Conservation (phyloP, 1,140 invertebrate genomes). For the Heterodera carotae region DNA sequence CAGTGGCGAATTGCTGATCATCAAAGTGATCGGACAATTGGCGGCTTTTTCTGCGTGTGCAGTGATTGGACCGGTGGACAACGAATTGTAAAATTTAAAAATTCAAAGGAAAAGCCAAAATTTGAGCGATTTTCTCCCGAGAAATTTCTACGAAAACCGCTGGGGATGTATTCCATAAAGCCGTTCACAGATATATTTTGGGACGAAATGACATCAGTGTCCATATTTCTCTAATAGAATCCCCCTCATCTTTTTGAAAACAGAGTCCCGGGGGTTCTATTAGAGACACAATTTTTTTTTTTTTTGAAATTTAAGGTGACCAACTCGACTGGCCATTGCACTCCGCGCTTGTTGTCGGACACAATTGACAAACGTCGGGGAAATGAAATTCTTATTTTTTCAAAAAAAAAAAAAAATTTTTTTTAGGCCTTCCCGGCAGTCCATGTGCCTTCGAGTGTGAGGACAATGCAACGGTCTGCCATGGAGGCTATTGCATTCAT, state of each 20-base stretch:
- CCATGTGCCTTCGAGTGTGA: constrained; percentile 2
- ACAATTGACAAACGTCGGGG: constrained; percentile 29
- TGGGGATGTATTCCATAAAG: too few species aligned
- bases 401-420: constrained; percentile 38
- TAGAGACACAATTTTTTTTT: constrained; percentile 23
- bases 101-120: too few species aligned
- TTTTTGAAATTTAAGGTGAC: constrained; percentile 40
- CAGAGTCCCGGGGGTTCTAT: too few species aligned
- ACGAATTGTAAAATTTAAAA: neutral
- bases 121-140: too few species aligned
- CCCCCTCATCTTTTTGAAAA: too few species aligned
- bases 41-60: constrained; percentile 14
- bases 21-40: too few species aligned
- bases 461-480: constrained; percentile 38
- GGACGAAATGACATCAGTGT: too few species aligned
- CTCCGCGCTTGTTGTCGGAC: constrained; percentile 39
- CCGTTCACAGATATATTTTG: too few species aligned
- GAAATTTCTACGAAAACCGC: too few species aligned
- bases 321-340: constrained; percentile 52
- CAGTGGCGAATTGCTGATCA: neutral
- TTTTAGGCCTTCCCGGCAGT: constrained; percentile 44
- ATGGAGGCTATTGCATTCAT: constrained; percentile 49
- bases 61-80: constrained; percentile 22
- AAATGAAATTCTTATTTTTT: neutral
- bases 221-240: too few species aligned